Conservation (phyloP, 2,797 vertebrate species). For the Oceanodroma leucorhoa region DNA sequence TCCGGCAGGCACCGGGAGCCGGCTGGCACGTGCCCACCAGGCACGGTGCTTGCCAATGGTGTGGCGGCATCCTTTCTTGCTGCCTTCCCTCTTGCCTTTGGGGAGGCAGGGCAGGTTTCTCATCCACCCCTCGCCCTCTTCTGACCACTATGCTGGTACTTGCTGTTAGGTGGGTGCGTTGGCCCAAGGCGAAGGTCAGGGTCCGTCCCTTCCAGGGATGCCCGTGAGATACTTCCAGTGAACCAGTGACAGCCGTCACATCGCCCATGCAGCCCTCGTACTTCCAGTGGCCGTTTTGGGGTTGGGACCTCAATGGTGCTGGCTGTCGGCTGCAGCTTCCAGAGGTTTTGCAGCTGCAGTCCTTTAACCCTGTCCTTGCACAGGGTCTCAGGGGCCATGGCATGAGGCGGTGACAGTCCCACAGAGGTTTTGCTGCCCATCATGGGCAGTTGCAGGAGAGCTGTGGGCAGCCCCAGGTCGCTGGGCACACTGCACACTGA, state of each 20-base stretch:
- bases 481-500: background rate
- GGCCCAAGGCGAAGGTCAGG: accelerated
- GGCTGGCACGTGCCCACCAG: background rate
- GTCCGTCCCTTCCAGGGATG: background rate
- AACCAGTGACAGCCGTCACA: accelerated
- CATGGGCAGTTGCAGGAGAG: accelerated
- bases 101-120: background rate
- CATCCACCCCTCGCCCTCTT: background rate
- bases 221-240: background rate
- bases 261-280: background rate
- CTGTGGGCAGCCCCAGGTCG: background rate
- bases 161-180: accelerated
- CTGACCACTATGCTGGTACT: background rate
- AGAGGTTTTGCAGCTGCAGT: background rate
- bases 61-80: background rate
- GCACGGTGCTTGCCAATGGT: background rate
- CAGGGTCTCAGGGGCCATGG: background rate
- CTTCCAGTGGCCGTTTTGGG: background rate
- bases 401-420: background rate
- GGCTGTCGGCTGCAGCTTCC: background rate
- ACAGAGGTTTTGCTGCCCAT: background rate
- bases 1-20: accelerated
- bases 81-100: background rate
- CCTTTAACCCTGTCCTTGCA: background rate
- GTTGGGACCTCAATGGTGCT: background rate